These are phyloP conservation scores for Diaprepes abbreviatus DNA, from an alignment of 2,888 invertebrate genomes.

Conservation along the genomic window DNA sequence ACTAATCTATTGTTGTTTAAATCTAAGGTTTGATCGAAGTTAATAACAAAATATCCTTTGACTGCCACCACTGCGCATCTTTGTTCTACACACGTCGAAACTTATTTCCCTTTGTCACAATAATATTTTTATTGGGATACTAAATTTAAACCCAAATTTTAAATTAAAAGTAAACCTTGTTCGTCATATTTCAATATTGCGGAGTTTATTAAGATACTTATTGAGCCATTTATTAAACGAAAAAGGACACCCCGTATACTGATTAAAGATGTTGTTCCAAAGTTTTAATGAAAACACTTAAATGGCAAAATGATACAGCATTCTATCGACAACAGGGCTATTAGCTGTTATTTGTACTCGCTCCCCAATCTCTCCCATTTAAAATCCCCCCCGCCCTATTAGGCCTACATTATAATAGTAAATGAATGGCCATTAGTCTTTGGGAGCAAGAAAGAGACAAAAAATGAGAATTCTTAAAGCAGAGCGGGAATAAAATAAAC, in stretches of 20 bases:
- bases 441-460: constrained; percentile 26
- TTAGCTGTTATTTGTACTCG: constrained; percentile 42
- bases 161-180: too few species aligned
- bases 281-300: constrained; percentile 41
- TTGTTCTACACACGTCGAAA: too few species aligned
- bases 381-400: constrained; percentile 36
- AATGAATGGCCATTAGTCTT: constrained; percentile 48
- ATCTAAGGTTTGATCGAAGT: too few species aligned
- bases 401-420: constrained; percentile 47
- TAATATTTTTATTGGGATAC: too few species aligned
- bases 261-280: constrained; percentile 37
- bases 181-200: too few species aligned
- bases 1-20: too few species aligned
- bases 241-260: constrained; percentile 2
- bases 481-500: neutral
- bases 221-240: too few species aligned
- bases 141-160: too few species aligned
- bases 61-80: too few species aligned
- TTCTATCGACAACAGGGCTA: constrained; percentile 42
- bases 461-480: constrained; percentile 9
- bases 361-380: constrained; percentile 36
- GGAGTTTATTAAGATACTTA: too few species aligned
- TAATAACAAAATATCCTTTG: too few species aligned
- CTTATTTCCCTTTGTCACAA: too few species aligned
- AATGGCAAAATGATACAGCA: constrained; percentile 45